phyloP scores from a whole-genome alignment of 2,113 vertebrate species.

The Odontesthes bonariensis region DNA sequence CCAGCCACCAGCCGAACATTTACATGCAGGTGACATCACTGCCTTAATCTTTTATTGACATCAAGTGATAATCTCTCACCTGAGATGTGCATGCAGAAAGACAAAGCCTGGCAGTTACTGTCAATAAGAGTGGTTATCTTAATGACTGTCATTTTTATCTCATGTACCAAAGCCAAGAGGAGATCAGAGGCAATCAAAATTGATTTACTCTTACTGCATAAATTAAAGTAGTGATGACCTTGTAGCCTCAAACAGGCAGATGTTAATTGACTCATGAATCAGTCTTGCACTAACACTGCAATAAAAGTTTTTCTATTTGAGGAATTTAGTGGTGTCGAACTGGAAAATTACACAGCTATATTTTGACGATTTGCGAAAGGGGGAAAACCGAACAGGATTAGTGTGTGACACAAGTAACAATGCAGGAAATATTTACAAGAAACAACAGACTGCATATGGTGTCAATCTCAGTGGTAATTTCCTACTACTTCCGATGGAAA shows the following conservation, averaged over 20 bases:
- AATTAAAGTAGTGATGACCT: conserved; percentile 36
- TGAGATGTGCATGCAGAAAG: conserved; percentile 7
- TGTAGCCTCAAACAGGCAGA: background rate
- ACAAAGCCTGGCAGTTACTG: conserved; percentile 11
- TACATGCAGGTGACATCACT: conserved; percentile 18
- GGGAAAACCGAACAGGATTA: conserved; percentile 2
- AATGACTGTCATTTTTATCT: conserved; percentile 16
- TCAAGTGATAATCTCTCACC: conserved; percentile 27
- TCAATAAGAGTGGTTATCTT: conserved; percentile 34
- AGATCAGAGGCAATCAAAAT: conserved; percentile 47
- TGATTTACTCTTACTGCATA: conserved; percentile 27
- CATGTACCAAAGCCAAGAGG: conserved; percentile 24
- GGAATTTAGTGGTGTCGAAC: background rate
- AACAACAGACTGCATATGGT: conserved; percentile 34
- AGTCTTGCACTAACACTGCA: background rate
- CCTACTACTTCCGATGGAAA: conserved; percentile 49
- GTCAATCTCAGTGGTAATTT: conserved; percentile 53
- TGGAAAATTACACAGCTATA: conserved; percentile 3
- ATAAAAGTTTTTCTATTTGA: conserved; percentile 6
- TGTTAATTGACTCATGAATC: conserved; percentile 21
- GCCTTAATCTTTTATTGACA: conserved; percentile 38
- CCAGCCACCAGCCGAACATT: conserved; percentile 1
- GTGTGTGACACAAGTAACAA: background rate
- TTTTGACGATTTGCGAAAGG: background rate
- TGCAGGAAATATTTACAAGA: conserved; percentile 39